phyloP scores from a whole-genome alignment of 2,888 invertebrate genomes.

The Bombylius major region DNA sequence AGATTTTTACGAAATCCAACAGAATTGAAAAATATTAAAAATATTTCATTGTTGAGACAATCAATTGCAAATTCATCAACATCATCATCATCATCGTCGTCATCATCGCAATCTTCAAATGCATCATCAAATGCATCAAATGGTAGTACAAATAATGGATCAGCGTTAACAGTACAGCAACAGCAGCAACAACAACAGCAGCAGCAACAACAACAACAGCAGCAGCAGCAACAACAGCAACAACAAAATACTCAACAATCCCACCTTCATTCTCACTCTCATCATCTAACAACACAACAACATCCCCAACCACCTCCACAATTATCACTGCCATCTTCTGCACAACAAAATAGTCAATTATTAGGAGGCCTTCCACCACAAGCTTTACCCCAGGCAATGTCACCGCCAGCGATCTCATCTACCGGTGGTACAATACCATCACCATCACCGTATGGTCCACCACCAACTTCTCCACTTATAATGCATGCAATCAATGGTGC shows the following conservation, averaged over 20 bases:
- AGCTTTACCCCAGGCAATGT: slow-evolving; percentile 12
- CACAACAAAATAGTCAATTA: slow-evolving; percentile 20
- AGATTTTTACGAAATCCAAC: slow-evolving; percentile 88
- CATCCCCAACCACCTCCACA: slow-evolving; percentile 7
- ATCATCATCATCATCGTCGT: slow-evolving; percentile 9
- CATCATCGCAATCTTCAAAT: slow-evolving; percentile 30
- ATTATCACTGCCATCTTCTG: slow-evolving; percentile 14
- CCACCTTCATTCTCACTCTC: neutral
- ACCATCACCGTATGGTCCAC: slow-evolving; percentile 31
- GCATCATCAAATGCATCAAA: slow-evolving; percentile 9
- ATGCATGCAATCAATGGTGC: slow-evolving; percentile 36
- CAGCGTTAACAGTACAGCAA: slow-evolving; percentile 14
- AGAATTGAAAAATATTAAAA: slow-evolving; percentile 87
- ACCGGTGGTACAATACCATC: slow-evolving; percentile 26
- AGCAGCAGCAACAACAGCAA: slow-evolving; percentile 8
- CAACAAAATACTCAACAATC: slow-evolving; percentile 17
- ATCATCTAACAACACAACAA: slow-evolving; percentile 1
- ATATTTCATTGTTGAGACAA: slow-evolving; percentile 76
- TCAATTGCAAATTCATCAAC: slow-evolving; percentile 46
- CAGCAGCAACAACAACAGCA: slow-evolving; percentile 8
- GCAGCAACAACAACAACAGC: slow-evolving; percentile 18
- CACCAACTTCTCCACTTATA: slow-evolving; percentile 34
- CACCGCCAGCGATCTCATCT: slow-evolving; percentile 13
- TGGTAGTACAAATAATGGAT: slow-evolving; percentile 22
- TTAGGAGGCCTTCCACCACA: slow-evolving; percentile 25